These are phyloP conservation scores for Caenorhabditis zanzibari DNA, from an alignment of 2,888 invertebrate genomes.

Conservation along the genomic window DNA sequence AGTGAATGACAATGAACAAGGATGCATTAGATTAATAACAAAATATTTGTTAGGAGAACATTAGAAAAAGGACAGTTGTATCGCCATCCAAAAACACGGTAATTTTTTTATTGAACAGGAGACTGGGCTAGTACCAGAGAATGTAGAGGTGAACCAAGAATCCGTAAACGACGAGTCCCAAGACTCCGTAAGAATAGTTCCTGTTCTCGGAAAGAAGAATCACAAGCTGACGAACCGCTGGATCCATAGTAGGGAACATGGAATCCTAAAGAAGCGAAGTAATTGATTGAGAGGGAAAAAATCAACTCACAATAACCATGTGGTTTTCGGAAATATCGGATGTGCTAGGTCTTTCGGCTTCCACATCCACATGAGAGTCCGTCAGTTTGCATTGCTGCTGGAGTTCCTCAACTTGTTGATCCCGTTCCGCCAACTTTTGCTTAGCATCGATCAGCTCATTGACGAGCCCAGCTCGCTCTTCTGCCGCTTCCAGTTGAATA, in stretches of 20 bases:
- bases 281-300: not conserved
- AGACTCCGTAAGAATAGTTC: conserved; percentile 15
- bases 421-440: conserved; percentile 10
- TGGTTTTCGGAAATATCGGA: not conserved
- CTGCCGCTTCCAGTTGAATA: conserved; percentile 5
- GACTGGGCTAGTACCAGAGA: conserved; percentile 13
- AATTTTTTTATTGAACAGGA: too few species aligned
- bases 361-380: not conserved
- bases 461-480: conserved; percentile 25
- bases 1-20: not conserved
- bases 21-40: conserved; percentile 21
- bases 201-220: conserved; percentile 16
- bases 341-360: not conserved
- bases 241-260: conserved; percentile 32
- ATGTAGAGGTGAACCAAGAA: conserved; percentile 27
- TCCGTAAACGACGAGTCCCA: conserved; percentile 14
- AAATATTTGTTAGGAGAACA: conserved; percentile 4
- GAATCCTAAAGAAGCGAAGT: not conserved
- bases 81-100: too few species aligned
- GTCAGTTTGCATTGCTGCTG: not conserved
- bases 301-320: not conserved
- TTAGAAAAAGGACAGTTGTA: not conserved
- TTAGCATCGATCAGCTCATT: conserved; percentile 24
- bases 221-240: conserved; percentile 28
- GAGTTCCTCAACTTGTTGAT: not conserved